phyloP scores from a whole-genome alignment of 1,140 invertebrate genomes.

The Drosophila teissieri region DNA sequence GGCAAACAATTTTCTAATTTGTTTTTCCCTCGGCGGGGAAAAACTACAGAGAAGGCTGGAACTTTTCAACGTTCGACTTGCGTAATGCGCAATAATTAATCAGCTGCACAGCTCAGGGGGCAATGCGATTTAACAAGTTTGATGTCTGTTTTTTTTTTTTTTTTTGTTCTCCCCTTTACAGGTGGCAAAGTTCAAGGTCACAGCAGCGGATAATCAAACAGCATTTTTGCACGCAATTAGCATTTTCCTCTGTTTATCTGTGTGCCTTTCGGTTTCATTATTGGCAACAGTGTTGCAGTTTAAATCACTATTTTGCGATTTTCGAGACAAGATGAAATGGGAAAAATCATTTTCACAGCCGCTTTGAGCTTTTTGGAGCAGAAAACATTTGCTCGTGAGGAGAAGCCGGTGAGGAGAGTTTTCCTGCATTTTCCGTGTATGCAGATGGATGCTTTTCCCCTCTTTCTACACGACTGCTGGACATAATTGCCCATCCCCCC shows the following conservation, averaged over 20 bases:
- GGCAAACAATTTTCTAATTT: slow-evolving; percentile 69
- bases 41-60: slow-evolving; percentile 7
- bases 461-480: slow-evolving; percentile 76
- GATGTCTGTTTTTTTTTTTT: slow-evolving; percentile 19
- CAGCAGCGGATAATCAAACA: slow-evolving; percentile 44
- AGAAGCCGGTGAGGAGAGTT: slow-evolving; percentile 8
- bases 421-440: slow-evolving; percentile 65
- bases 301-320: slow-evolving; percentile 3
- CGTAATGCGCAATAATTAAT: slow-evolving; percentile 76
- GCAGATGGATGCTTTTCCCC: slow-evolving; percentile 61
- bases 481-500: slow-evolving; percentile 64
- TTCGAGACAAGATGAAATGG: slow-evolving; percentile 27
- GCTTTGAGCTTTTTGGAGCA: slow-evolving; percentile 82
- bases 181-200: slow-evolving; percentile 70
- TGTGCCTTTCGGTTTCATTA: slow-evolving; percentile 66
- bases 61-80: slow-evolving; percentile 43
- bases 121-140: slow-evolving; percentile 60
- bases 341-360: slow-evolving; percentile 70
- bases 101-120: slow-evolving; percentile 17
- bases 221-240: slow-evolving; percentile 60
- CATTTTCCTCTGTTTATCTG: slow-evolving; percentile 25
- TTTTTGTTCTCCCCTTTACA: not conserved
- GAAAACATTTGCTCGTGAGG: slow-evolving; percentile 59
- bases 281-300: slow-evolving; percentile 30
- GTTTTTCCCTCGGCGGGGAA: slow-evolving; percentile 31